A percentile compares a stretch with the other conserved stretches of the same genome.
These are phyloP conservation scores for Sericinus montela DNA, from an alignment of 2,888 invertebrate species.

Conservation along the genomic window DNA sequence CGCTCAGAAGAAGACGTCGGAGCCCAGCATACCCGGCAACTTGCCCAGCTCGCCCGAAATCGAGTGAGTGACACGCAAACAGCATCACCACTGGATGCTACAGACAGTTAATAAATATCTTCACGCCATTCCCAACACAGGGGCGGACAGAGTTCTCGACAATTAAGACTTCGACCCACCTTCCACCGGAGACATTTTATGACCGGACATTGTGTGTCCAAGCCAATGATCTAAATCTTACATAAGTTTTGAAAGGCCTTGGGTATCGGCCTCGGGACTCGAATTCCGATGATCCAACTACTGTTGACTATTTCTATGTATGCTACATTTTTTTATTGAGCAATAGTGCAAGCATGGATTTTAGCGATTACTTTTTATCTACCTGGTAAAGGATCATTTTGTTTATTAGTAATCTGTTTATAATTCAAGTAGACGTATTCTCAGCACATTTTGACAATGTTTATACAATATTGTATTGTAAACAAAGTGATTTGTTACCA, in stretches of 20 bases:
- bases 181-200: too few relatives aligned
- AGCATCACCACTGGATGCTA: neutral
- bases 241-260: too few relatives aligned
- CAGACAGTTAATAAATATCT: too few relatives aligned
- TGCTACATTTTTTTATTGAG: slow-evolving; percentile 15
- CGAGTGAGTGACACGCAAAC: slow-evolving; percentile 80
- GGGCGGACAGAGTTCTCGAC: too few relatives aligned
- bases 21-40: slow-evolving; percentile 77
- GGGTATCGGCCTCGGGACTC: too few relatives aligned
- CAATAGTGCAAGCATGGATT: slow-evolving; percentile 15
- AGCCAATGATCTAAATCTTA: too few relatives aligned
- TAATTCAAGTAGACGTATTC: too few relatives aligned
- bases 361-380: neutral
- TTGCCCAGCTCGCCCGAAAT: slow-evolving; percentile 84
- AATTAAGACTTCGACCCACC: too few relatives aligned
- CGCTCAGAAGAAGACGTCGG: slow-evolving; percentile 71
- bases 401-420: neutral
- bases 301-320: too few relatives aligned
- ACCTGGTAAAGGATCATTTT: slow-evolving; percentile 6
- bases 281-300: too few relatives aligned
- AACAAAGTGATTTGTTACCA: neutral
- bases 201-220: too few relatives aligned
- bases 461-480: neutral
- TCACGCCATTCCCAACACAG: too few relatives aligned
- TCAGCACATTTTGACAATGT: neutral